Percentiles rank a stretch among this genome's conserved stretches.
Evolutionary conservation across 2,113 vertebrate species (phyloP).

Genomic region (Lampris megalopsis): DNA sequence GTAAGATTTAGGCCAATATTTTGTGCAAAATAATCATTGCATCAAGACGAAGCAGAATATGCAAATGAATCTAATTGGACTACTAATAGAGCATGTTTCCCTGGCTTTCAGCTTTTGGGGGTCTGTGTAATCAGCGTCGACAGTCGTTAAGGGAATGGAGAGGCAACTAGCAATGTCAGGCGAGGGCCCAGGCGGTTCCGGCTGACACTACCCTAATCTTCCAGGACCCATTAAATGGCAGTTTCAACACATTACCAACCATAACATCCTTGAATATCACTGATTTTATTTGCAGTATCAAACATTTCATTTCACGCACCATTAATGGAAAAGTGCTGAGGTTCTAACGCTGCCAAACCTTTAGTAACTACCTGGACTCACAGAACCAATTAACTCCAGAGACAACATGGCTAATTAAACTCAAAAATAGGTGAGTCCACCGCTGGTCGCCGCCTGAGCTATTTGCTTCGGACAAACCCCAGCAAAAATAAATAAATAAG

Average conservation of each 20-base stretch:
- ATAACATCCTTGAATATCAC: constrained; percentile 99
- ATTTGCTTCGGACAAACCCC: constrained; percentile 84
- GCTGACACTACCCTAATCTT: constrained; percentile 99
- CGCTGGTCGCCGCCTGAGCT: constrained; percentile 77
- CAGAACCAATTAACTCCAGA: constrained; percentile 99
- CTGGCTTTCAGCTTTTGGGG: constrained; percentile 98
- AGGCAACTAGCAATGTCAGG: constrained; percentile 99
- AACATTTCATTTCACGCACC: constrained; percentile 99
- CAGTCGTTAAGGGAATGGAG: constrained; percentile 99
- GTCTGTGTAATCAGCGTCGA: constrained; percentile 99
- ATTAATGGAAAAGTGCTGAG: constrained; percentile 99
- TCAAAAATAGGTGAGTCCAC: constrained; percentile 97
- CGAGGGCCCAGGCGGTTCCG: constrained; percentile 98
- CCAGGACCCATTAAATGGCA: constrained; percentile 99
- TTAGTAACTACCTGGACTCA: constrained; percentile 99
- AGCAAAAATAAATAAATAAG: constrained; percentile 78
- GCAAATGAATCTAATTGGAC: constrained; percentile 99
- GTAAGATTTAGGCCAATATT: constrained; percentile 64
- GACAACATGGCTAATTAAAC: constrained; percentile 99
- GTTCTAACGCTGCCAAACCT: constrained; percentile 99
- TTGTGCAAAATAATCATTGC: constrained; percentile 84
- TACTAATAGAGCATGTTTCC: constrained; percentile 99
- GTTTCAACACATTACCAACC: constrained; percentile 99
- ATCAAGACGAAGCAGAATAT: constrained; percentile 98
- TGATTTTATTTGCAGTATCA: constrained; percentile 99